These are phyloP conservation scores for Thinocorus orbignyianus DNA, from an alignment of 2,113 vertebrate genomes.

Conservation along the genomic window DNA sequence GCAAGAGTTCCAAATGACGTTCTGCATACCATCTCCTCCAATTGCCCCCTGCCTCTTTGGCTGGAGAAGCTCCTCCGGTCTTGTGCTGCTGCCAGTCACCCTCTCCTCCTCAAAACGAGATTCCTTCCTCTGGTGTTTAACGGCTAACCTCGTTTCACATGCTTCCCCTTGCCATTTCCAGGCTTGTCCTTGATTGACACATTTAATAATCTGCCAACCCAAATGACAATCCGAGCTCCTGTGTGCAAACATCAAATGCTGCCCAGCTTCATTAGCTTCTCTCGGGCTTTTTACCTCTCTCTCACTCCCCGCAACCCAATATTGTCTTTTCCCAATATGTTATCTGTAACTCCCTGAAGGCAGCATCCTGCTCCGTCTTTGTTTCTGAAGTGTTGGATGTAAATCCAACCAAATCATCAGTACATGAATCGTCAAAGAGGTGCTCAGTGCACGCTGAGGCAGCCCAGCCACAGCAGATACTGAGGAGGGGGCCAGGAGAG, in stretches of 20 bases:
- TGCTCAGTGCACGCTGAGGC: rapidly evolving
- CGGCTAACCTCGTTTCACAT: not conserved
- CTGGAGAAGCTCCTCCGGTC: not conserved
- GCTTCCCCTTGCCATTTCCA: constrained; percentile 9
- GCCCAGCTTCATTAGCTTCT: not conserved
- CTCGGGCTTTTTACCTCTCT: not conserved
- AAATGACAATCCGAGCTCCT: not conserved
- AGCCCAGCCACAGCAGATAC: not conserved
- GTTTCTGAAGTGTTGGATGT: rapidly evolving
- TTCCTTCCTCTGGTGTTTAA: not conserved
- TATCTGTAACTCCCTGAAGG: not conserved
- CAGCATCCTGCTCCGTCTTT: not conserved
- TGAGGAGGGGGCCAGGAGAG: rapidly evolving
- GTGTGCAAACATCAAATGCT: not conserved
- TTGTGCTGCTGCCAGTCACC: not conserved
- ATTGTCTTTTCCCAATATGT: not conserved
- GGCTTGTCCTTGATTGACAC: not conserved
- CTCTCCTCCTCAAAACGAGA: not conserved
- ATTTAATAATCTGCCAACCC: constrained; percentile 8
- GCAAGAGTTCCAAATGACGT: not conserved
- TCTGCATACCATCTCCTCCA: not conserved
- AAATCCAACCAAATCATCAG: not conserved
- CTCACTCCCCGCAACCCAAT: not conserved
- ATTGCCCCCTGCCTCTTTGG: rapidly evolving
- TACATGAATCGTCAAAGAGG: rapidly evolving